phyloP scores from a whole-genome alignment of 2,888 invertebrate genomes.

The Cecidostiba fungosa region DNA sequence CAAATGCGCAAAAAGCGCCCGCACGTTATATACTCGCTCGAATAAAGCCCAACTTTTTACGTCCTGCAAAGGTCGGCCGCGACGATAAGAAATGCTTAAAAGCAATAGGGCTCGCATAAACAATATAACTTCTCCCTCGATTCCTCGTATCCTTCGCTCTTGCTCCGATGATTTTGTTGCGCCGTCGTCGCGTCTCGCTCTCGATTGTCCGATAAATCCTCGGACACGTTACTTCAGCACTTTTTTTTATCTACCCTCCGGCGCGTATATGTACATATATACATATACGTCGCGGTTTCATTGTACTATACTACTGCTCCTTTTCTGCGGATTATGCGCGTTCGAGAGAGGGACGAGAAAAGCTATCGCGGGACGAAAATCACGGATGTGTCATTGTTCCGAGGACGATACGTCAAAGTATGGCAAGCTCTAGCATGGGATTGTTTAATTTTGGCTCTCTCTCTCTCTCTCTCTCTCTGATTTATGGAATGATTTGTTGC shows the following conservation, averaged over 20 bases:
- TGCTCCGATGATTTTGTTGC: not conserved
- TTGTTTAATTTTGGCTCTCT: slow-evolving; percentile 28
- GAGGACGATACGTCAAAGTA: not conserved
- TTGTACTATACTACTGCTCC: not conserved
- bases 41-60: not conserved
- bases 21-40: not conserved
- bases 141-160: not conserved
- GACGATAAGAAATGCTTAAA: not conserved
- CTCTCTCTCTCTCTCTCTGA: slow-evolving; percentile 12
- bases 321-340: slow-evolving; percentile 4
- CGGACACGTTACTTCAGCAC: not conserved
- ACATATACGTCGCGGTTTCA: not conserved
- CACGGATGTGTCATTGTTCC: not conserved
- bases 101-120: not conserved
- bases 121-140: not conserved
- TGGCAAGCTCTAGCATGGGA: not conserved
- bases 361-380: not conserved
- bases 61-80: not conserved
- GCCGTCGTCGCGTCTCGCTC: not conserved
- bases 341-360: not conserved
- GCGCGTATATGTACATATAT: not conserved
- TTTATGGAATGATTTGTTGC: slow-evolving; percentile 50
- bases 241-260: not conserved
- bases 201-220: slow-evolving; percentile 1
- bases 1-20: too few species aligned